Evolutionary conservation across 2,888 invertebrate genomes (phyloP).

Genomic region (Bibio marci): DNA sequence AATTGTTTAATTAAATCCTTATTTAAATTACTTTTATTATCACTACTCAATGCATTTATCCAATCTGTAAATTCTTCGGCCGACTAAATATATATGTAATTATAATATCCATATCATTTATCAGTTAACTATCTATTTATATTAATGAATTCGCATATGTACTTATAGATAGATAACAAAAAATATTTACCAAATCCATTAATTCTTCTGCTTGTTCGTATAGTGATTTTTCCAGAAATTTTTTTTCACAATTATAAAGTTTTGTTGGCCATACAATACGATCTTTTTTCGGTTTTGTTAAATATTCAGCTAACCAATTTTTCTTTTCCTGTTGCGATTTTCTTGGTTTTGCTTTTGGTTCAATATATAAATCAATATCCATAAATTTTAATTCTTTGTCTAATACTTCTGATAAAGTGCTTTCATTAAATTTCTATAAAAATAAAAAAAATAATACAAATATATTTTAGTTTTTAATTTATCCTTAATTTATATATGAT

Average conservation of each 20-base stretch:
- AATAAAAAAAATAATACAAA: too few species aligned
- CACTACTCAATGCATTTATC: slow-evolving; percentile 22
- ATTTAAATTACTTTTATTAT: slow-evolving; percentile 19
- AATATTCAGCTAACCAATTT: slow-evolving; percentile 22
- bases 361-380: slow-evolving; percentile 10
- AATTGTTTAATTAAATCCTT: slow-evolving; percentile 23
- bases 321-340: slow-evolving; percentile 12
- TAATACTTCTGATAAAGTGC: too few species aligned
- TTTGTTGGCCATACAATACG: slow-evolving; percentile 25
- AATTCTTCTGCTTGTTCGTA: slow-evolving; percentile 27
- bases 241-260: slow-evolving; percentile 18
- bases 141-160: neutral
- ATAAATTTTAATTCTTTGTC: too few species aligned
- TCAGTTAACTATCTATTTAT: neutral
- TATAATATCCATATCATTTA: neutral
- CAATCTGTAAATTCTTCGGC: slow-evolving; percentile 24
- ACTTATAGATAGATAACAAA: neutral
- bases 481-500: too few species aligned
- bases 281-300: slow-evolving; percentile 18
- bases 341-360: slow-evolving; percentile 17
- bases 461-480: too few species aligned
- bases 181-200: slow-evolving; percentile 22
- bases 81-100: slow-evolving; percentile 7
- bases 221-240: slow-evolving; percentile 17
- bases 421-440: too few species aligned